Evolutionary conservation across 2,888 invertebrate species (phyloP), one percentile per base, ranked within the genome.

Genomic region (Drosophila cracens): DNA sequence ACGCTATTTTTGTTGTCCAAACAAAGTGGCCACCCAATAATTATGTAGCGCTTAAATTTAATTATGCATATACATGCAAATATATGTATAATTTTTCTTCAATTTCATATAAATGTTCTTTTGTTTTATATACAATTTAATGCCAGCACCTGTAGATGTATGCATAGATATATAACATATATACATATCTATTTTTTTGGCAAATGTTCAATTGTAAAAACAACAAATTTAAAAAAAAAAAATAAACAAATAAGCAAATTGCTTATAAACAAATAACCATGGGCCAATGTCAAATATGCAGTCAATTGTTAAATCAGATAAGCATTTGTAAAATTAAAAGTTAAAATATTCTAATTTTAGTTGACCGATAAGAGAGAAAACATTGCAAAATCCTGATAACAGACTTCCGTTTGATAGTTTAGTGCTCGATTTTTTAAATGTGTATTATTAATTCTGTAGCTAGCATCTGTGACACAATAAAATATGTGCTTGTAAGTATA

Each of bases 251-350:
- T 53, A 29, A 13, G 49, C 4, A 71, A 60, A 70, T 54, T 73
- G 54, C 62, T 52, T 70, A 79, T 66, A 81, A 72, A 64, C 71
- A 74, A 79, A 61, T 49, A 51, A 46, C 58, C 58, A 64, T 65
- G 25, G 66, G 57, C 58, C 83, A 83, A 85, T 83, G 79, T 81
- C 86, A 81, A 63, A 80, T 72, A 72, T 86, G 79, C 81, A 83
- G 31, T 53, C 58, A 72, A 58, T 62, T 54, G 2, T 36, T 6
- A 34, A 34, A 33, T 53, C 6, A 62, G 61, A 51, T 49, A 56
- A 63, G 34, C 18, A 31, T 27, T 64, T 38, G 6, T 40, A 27
- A 56, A 56, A 21, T 51, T 25, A 54, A 36, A 40, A 51, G 25
- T 58, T 52, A n/a, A 53, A 67, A 43, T 27, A 27, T 48, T 48